Evolutionary conservation across 53 echinoderm and acorn worm species (phyloP), one percentile per base, ranked within the genome.

Genomic region (Zoroaster sp.): DNA sequence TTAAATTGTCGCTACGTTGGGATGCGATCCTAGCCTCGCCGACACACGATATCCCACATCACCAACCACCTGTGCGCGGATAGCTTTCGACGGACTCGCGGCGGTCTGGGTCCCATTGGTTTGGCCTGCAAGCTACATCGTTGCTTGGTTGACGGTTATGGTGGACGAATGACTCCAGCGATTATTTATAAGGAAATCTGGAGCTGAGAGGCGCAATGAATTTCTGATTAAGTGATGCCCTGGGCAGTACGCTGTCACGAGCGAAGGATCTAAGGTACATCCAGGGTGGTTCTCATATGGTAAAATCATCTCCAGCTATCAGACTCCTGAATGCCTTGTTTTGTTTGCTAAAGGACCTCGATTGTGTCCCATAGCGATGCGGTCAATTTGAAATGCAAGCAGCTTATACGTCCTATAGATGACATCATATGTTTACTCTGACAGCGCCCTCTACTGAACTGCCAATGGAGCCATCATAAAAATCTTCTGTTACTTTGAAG

Each of bases 151-250:
- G 63, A 42, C 39, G 42, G 78, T 37, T 35, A 82, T 28, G 43
- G 30, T 82, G 68, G 14, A 41, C 66, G 44, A 82, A 31, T 66
- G 66, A 66, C 66, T 68, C 47, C 68, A 67, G 43, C 33, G 82
- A 82, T 82, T 82, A 82, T 82, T 82, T 82, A 82, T 65, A 82
- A 40, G 68, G 68, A 53, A 82, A 82, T 82, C 66, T 66, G 43
- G 40, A 67, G 34, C 82, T 43, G 67, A 5, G 82, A 82, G 30
- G 68, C 43, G 82, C 82, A 82, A 82, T 82, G 82, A 82, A 82
- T 82, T 82, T 82, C 66, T 82, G 68, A 82, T 82, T 68, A 82
- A 82, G 66, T 82, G 25, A 41, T 35, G 35, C 78, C 68, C 44
- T 32, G 44, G 68, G 82, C 67, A 20, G 21, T 68, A 43, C 41